Conservation (phyloP, 2,888 invertebrate genomes). For the Tipula confusa region DNA sequence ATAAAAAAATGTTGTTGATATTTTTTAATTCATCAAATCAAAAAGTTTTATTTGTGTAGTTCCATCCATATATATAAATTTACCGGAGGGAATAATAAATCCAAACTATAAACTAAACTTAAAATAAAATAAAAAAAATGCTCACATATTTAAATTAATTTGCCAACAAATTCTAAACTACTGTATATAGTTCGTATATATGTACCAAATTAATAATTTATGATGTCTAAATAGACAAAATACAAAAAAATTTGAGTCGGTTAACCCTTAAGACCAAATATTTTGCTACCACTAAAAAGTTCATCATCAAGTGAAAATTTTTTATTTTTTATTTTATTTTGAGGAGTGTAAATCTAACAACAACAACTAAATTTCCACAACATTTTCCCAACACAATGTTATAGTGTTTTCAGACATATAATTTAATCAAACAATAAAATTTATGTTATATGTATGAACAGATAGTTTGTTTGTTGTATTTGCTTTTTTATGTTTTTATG, state of each 20-base stretch:
- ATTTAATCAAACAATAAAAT: slow-evolving; percentile 1
- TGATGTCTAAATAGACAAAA: slow-evolving; percentile 9
- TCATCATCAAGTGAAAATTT: background rate
- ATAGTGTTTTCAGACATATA: background rate
- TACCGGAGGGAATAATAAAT: slow-evolving; percentile 12
- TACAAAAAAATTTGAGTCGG: background rate
- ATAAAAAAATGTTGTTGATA: background rate
- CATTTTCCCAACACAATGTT: background rate
- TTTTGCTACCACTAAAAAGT: slow-evolving; percentile 20
- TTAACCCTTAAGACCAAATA: slow-evolving; percentile 16
- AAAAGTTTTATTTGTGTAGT: background rate
- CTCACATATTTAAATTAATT: slow-evolving; percentile 21
- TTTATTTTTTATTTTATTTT: background rate
- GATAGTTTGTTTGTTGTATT: background rate
- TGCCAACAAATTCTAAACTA: background rate
- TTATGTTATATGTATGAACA: background rate
- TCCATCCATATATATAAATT: background rate
- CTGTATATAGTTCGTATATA: background rate
- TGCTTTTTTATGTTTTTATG: background rate
- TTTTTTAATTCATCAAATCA: background rate
- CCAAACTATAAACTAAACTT: background rate
- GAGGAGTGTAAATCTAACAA: background rate
- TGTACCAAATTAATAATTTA: slow-evolving; percentile 14
- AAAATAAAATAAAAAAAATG: background rate
- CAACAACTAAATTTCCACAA: background rate